Evolutionary conservation across 2,113 vertebrate species (phyloP), one percentile per base, ranked within the genome.

Genomic region (Catharus fuscescens): DNA sequence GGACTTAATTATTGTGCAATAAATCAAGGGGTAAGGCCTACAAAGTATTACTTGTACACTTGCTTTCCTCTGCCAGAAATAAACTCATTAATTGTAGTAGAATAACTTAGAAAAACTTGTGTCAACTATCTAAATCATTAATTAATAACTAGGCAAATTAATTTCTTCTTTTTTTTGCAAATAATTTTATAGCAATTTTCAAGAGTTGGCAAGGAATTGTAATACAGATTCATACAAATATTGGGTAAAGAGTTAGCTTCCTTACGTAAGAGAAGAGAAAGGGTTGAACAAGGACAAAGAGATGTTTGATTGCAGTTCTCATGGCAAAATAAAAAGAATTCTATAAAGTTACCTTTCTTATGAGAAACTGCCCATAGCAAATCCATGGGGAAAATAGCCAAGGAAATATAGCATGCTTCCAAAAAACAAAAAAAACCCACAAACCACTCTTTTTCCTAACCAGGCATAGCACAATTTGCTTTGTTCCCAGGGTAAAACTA

Each of bases 141-240:
- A 60, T 5, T 5, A 13, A 40, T 18, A 31, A 57, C 7, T 8
- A 13, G 1, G 3, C 13, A 1, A 8, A 88, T 29, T 1, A 34
- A 42, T 54, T 25, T 38, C 0, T 53, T 32, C 34, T 36, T 76
- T 42, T 40, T 36, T n/a, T 1, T 32, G 21, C 50, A 50, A 64
- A 36, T 18, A 73, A 32, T 5, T 50, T 82, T 8, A 59, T 6
- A 52, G 1, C 2, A 38, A 6, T 61, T 81, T 78, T 48, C 6
- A 81, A 60, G 32, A 59, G 6, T 40, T 65, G 26, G 47, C 6
- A 77, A 38, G 4, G 20, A 47, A 57, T 9, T 60, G 13, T 3
- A 80, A 65, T 18, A 65, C 0, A 45, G 8, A 42, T 47, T 52
- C 1, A 34, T 18, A 38, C 10, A 47, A 36, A 42, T 26, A 66